Evolutionary conservation across 2,113 vertebrate species (phyloP), one percentile per base, ranked within the genome.

Genomic region (Gymnogyps californianus): DNA sequence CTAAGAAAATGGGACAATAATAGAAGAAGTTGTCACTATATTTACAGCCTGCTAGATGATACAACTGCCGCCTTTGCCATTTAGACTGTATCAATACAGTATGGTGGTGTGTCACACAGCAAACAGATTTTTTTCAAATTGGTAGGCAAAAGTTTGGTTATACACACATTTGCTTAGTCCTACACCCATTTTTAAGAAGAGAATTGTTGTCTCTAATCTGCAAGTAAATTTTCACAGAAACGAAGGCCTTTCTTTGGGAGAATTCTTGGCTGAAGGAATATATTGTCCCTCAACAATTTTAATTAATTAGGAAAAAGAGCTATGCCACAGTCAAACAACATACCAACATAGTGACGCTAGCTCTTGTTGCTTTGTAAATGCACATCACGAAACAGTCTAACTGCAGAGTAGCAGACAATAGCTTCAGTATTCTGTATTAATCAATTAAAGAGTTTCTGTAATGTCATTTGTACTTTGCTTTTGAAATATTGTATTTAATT

Each of bases 191-290:
- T 90, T 77, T 46, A 89, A 86, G n/a, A 89, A 86, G n/a, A 77
- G 2, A 85, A 76, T n/a, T 80, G 32, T 92, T 92, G 85, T 19
- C 66, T 90, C 52, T 92, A 92, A 88, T 77, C 75, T 83, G 74
- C 67, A 96, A 94, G 96, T 88, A 87, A 93, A 93, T 94, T 96
- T 96, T 96, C 88, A 90, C 74, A 96, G 95, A 96, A 98, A 94
- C 87, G 65, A 93, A 95, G 93, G 84, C 55, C 17, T 93, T 96
- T 96, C 95, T 94, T 92, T 87, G 61, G 80, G 70, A 95, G 97
- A 97, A 96, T 93, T 94, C 88, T 96, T 96, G 70, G 72, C 85
- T 94, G 79, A 67, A 90, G 77, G 82, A 94, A 89, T 97, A 91
- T 80, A 95, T 95, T 97, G 95, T 98, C 91, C 75, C 38, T 89